Evolutionary conservation across 2,113 vertebrate genomes (phyloP).

Genomic region (Blennius ocellaris): DNA sequence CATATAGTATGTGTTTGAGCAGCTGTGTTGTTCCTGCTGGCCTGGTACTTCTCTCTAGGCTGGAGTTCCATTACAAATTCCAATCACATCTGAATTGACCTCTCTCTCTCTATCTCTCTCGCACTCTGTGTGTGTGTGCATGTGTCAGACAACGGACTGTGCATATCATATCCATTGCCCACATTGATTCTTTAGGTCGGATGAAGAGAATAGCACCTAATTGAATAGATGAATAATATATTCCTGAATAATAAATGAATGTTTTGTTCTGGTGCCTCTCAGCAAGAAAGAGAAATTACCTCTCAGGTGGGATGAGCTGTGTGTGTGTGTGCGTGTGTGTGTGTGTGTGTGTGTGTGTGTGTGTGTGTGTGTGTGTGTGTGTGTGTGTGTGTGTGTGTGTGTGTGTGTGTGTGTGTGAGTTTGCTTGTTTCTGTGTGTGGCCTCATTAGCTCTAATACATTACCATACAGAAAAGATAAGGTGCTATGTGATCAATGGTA

Average conservation of each 20-base stretch:
- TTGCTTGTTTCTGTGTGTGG: background rate
- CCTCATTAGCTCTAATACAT: slow-evolving; percentile 66
- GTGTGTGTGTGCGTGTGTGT: slow-evolving; percentile 25
- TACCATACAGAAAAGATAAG: slow-evolving; percentile 67
- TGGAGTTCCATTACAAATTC: slow-evolving; percentile 59
- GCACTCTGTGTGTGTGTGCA: slow-evolving; percentile 22
- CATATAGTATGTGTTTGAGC: slow-evolving; percentile 6
- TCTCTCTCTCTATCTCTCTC: slow-evolving; percentile 24
- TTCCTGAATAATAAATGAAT: slow-evolving; percentile 81
- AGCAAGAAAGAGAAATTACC: slow-evolving; percentile 72
- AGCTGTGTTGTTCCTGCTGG: slow-evolving; percentile 10
- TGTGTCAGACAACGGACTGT: slow-evolving; percentile 56
- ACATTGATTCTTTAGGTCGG: slow-evolving; percentile 78
- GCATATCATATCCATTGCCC: slow-evolving; percentile 67
- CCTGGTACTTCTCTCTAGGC: slow-evolving; percentile 24
- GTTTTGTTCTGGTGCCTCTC: slow-evolving; percentile 78
- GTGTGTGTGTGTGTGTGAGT: slow-evolving; percentile 31
- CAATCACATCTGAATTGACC: slow-evolving; percentile 69
- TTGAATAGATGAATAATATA: slow-evolving; percentile 82
- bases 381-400: background rate
- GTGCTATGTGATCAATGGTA: slow-evolving; percentile 73
- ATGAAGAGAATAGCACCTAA: slow-evolving; percentile 75
- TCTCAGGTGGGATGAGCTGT: slow-evolving; percentile 70
- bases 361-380: slow-evolving; percentile 26
- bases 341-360: background rate